phyloP scores from a whole-genome alignment of 2,888 invertebrate species.

The Archips xylosteana region DNA sequence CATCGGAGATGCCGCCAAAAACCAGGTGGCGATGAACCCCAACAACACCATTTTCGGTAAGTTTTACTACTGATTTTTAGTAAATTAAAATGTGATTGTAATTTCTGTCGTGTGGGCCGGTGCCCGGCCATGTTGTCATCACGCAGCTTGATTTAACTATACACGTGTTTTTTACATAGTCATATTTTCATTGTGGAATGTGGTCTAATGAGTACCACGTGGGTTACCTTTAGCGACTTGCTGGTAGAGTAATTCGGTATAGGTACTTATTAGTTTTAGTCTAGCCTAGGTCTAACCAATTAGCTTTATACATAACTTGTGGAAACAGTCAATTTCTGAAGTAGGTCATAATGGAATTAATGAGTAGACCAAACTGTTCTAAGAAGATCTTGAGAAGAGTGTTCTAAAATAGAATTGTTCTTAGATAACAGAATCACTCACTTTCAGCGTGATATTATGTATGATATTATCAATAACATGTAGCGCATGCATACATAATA shows the following conservation, averaged over 20 bases:
- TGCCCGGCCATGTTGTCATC: not conserved
- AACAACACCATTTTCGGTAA: conserved; percentile 94
- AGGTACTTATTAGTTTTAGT: too few relatives aligned
- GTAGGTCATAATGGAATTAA: not conserved
- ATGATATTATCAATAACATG: not conserved
- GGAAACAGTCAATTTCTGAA: not conserved
- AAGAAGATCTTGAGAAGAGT: too few relatives aligned
- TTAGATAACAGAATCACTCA: not conserved
- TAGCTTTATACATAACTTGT: not conserved
- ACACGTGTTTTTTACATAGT: not conserved
- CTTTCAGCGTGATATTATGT: not conserved
- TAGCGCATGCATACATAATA: not conserved
- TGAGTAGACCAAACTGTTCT: too few relatives aligned
- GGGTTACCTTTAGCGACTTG: not conserved
- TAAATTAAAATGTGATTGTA: conserved; percentile 6
- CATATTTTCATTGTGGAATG: not conserved
- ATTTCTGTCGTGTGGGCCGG: conserved; percentile 3
- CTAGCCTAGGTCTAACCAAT: not conserved
- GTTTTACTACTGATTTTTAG: conserved; percentile 50
- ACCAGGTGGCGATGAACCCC: conserved; percentile 95
- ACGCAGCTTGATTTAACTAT: not conserved
- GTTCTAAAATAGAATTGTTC: not conserved
- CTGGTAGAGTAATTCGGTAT: too few relatives aligned
- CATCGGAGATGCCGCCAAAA: conserved; percentile 94
- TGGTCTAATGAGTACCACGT: not conserved